Percentiles rank a stretch among this genome's conserved stretches.
phyloP scores from a whole-genome alignment of 92 coral and sea anemone genomes.

The Parazoanthus darwini region DNA sequence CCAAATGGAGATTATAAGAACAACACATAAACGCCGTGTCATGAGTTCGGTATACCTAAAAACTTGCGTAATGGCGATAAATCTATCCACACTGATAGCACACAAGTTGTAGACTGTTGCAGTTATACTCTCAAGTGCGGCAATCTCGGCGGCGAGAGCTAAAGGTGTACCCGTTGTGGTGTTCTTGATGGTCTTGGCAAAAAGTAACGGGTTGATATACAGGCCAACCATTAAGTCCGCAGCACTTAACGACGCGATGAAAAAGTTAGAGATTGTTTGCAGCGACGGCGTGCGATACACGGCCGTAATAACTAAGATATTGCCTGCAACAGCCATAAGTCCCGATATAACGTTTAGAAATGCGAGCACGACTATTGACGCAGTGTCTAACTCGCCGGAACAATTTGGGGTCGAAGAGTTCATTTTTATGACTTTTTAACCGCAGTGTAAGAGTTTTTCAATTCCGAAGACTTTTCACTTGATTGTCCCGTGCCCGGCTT shows the following conservation, averaged over 20 bases:
- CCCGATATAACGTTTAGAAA: slow-evolving; percentile 29
- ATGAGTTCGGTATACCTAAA: slow-evolving; percentile 26
- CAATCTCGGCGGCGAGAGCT: slow-evolving; percentile 39
- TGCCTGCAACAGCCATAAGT: slow-evolving; percentile 33
- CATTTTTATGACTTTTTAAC: background rate
- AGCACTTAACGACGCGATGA: slow-evolving; percentile 36
- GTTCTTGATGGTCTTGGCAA: slow-evolving; percentile 38
- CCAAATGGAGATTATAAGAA: slow-evolving; percentile 25
- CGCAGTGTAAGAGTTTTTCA: background rate
- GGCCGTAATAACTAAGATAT: slow-evolving; percentile 28
- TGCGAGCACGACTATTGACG: slow-evolving; percentile 9
- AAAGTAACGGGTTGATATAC: slow-evolving; percentile 29
- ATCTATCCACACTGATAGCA: slow-evolving; percentile 35
- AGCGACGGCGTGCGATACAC: slow-evolving; percentile 37
- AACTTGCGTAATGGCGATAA: slow-evolving; percentile 24
- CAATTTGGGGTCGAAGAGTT: background rate
- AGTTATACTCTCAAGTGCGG: slow-evolving; percentile 32
- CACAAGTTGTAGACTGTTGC: slow-evolving; percentile 30
- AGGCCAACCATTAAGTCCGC: slow-evolving; percentile 38
- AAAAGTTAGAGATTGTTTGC: slow-evolving; percentile 34
- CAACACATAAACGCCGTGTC: slow-evolving; percentile 10
- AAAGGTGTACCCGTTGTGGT: slow-evolving; percentile 27
- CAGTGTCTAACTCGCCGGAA: slow-evolving; percentile 27
- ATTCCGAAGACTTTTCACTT: background rate
- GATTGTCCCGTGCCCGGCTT: background rate